Evolutionary conservation across 2,797 vertebrate species (phyloP), one percentile per base, ranked within the genome.

Genomic region (Cyclura pinguis): DNA sequence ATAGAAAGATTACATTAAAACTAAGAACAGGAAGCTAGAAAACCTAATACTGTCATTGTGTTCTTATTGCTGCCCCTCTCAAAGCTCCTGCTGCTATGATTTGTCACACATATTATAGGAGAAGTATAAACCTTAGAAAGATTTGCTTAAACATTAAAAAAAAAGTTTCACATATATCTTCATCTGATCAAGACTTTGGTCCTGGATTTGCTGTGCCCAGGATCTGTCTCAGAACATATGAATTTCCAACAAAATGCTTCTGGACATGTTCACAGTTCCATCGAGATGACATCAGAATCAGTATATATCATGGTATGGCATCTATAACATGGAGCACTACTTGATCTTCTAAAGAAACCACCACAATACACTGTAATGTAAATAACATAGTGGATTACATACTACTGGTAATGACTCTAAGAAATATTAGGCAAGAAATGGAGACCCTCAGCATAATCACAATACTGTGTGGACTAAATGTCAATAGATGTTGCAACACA

Each of bases 101-200:
- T 77, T 72, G 35, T 73, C 81, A 50, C 13, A 57, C 14, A 20
- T 57, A 7, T 57, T 38, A 80, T 72, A 32, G 77, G 35, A 50
- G 50, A 88, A 38, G 13, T 73, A 47, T 72, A 85, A 14, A 64
- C 55, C 73, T 82, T 81, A 81, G 50, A 88, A 59, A 78, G 38
- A 42, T 59, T 29, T 47, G 4, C 9, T n/a, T 72, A 81, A 38
- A 22, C 62, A 80, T 67, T 22, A 62, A 62, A 62, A 74, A 42
- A 32, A 82, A 62, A 18, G 59, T 84, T 7, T 14, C 52, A 59
- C 2, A 7, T 18, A 88, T 69, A 9, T n/a, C 24, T 73, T 72
- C 29, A 35, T 72, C 32, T 81, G 47, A 52, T n/a, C 22, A 20
- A 50, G 62, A 38, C 14, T 72, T 81, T 38, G 22, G 32, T n/a